Evolutionary conservation across 1,140 invertebrate genomes (phyloP).

Genomic region (Lepeophtheirus salmonis): DNA sequence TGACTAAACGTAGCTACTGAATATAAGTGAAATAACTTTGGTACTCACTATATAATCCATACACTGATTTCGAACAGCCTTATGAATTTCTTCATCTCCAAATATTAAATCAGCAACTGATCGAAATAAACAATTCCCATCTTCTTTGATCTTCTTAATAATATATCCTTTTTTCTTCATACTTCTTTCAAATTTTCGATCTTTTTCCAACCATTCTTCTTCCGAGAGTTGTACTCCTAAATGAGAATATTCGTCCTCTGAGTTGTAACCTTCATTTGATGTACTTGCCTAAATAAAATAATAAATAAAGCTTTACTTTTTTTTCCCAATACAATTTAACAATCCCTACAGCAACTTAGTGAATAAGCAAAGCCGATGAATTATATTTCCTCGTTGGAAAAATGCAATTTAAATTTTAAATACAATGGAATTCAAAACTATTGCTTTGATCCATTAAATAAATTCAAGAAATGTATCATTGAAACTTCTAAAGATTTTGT

Average conservation of each 20-base stretch:
- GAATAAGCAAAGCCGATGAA: no score
- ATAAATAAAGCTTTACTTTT: no score
- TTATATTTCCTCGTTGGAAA: not conserved
- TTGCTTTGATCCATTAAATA: no score
- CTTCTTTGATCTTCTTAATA: conserved; percentile 73
- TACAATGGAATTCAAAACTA: not conserved
- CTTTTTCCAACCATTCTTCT: conserved; percentile 18
- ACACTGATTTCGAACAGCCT: conserved; percentile 58
- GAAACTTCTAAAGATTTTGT: no score
- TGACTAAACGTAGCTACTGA: conserved; percentile 3
- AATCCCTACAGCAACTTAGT: no score
- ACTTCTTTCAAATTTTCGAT: conserved; percentile 41
- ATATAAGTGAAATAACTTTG: conserved; percentile 4
- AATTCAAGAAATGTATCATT: no score
- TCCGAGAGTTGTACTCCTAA: conserved; percentile 12
- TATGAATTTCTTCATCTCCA: conserved; percentile 82
- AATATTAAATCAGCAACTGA: conserved; percentile 82
- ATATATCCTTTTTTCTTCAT: conserved; percentile 52
- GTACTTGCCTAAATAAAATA: not conserved
- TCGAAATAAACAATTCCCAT: conserved; percentile 80
- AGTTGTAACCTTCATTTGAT: conserved; percentile 15
- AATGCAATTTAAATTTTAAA: not conserved
- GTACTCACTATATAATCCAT: conserved; percentile 79
- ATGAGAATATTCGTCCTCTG: conserved; percentile 16
- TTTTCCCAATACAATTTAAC: no score